phyloP scores from a whole-genome alignment of 2,888 invertebrate genomes.

The Lasioglossum figueresi region DNA sequence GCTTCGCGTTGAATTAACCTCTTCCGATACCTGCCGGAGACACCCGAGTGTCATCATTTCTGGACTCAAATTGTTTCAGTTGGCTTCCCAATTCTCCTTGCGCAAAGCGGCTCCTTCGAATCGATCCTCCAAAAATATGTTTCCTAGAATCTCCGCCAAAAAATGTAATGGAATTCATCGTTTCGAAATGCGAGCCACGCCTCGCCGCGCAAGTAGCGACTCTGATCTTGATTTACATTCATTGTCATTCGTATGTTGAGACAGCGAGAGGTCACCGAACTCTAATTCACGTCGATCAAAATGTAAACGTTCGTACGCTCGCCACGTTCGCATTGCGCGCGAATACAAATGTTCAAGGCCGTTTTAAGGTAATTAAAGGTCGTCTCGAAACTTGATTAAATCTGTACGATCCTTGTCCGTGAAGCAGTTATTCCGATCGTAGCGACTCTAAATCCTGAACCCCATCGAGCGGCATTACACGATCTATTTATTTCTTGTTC shows the following conservation, averaged over 20 bases:
- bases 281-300: background rate
- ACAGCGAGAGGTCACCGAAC: background rate
- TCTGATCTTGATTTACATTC: background rate
- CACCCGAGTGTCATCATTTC: background rate
- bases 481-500: background rate
- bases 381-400: background rate
- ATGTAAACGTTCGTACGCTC: background rate
- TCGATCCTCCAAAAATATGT: too few relatives aligned
- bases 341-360: background rate
- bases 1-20: background rate
- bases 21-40: background rate
- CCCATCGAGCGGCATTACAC: background rate
- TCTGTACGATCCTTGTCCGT: background rate
- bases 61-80: background rate
- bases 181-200: background rate
- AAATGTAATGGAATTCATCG: background rate
- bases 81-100: background rate
- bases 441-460: background rate
- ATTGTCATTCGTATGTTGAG: too few relatives aligned
- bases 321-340: background rate
- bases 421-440: background rate
- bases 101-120: background rate
- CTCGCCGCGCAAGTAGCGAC: background rate
- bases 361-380: conserved; percentile 2
- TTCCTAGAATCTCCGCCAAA: background rate